Conservation (phyloP, 2,113 vertebrate species). For the Phylloscopus trochiloides region DNA sequence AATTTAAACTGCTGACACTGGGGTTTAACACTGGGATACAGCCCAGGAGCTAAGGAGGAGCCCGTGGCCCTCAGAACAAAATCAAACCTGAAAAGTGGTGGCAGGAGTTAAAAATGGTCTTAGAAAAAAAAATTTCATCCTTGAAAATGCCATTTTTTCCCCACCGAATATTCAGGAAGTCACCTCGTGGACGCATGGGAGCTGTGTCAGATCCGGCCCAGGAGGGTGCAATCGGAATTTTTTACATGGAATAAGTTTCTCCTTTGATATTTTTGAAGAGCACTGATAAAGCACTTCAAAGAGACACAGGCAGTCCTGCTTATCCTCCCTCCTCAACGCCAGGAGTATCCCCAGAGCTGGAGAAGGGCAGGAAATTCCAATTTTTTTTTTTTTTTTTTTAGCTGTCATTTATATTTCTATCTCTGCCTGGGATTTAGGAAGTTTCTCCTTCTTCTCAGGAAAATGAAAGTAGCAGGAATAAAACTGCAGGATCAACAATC, state of each 20-base stretch:
- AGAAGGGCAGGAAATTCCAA: neutral
- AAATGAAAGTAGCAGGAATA: neutral
- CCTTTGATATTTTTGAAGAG: slow-evolving; percentile 22
- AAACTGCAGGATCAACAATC: neutral
- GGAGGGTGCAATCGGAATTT: neutral
- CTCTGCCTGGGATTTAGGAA: neutral
- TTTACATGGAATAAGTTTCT: neutral
- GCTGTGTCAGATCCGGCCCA: neutral
- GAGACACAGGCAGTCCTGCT: neutral
- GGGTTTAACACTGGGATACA: neutral
- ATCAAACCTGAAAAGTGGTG: rapidly evolving
- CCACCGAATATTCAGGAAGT: neutral
- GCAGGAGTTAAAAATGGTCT: rapidly evolving
- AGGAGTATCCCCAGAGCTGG: neutral
- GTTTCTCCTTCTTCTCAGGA: neutral
- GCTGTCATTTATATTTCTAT: slow-evolving; percentile 8
- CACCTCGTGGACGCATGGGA: neutral
- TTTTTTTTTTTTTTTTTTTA: neutral
- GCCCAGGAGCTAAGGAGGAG: neutral
- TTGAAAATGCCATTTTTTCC: neutral
- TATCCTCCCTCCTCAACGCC: neutral
- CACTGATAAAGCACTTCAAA: slow-evolving; percentile 4
- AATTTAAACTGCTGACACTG: neutral
- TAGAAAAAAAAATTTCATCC: neutral
- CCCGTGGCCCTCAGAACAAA: neutral